Base-by-base conservation (phyloP, 2,113 vertebrate species). In the Thermophis baileyi region DNA sequence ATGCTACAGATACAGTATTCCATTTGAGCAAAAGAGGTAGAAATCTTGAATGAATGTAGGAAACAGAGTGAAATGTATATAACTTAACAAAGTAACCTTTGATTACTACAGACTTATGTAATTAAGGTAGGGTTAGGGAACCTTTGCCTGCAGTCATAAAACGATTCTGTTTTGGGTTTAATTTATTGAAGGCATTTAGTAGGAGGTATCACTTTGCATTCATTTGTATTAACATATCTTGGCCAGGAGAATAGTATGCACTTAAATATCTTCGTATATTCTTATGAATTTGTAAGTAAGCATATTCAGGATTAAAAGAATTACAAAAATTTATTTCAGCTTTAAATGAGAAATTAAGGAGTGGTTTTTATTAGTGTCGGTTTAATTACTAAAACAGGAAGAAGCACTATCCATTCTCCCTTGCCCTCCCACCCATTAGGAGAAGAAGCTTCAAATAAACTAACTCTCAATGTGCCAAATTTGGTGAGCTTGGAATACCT, bases 71-170 rank as follows among this genome's bases (percentile, higher is more conserved):
- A 3, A 54, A 14, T 81, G 35, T 22, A 24, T 81, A 35, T 44
- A 81, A 44, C 18, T 81, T 81, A 44, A 44, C 35, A 81, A 81
- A 44, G 1, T 93, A 97, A 96, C 97, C 97, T 98, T 98, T 97
- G 96, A 57, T 81, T 81, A 40, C 96, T 94, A 0, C 46, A 18
- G 0, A 27, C 30, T 14, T 35, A 10, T 46, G 7, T 40, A 25
- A 24, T 47, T 51, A 30, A 47, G 25, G 51, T 54, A 40, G 94
- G 54, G 93, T 91, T 89, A 90, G 92, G 91, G 50, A 35, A 91
- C 85, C 91, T 94, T 96, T 95, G 94, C 92, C 74, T 57, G 47
- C 63, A 91, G 93, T 94, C 94, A 87, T 44, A 63, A 91, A 95
- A 90, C 93, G 90, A 91, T 8, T 27, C 0, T 69, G 91, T 95